Evolutionary conservation across 2,113 vertebrate species (phyloP).

Genomic region (Labrus mixtus): DNA sequence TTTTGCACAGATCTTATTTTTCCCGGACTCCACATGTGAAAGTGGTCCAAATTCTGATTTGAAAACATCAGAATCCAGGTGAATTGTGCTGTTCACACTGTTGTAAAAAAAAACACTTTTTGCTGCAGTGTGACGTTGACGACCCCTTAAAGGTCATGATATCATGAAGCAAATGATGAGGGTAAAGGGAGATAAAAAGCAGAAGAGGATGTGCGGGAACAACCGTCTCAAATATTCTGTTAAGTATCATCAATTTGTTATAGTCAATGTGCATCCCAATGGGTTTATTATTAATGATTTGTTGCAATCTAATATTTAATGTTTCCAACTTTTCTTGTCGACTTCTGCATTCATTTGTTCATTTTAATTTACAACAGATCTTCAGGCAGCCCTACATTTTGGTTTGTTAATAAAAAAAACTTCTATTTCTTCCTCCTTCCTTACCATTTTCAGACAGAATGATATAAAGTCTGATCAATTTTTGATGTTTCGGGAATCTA

Average conservation of each 20-base stretch:
- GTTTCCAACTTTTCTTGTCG: not conserved
- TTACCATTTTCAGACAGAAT: not conserved
- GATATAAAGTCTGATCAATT: not conserved
- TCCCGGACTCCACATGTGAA: too few species aligned
- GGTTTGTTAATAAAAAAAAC: constrained; percentile 7
- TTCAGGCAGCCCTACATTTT: not conserved
- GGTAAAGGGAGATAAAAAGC: not conserved
- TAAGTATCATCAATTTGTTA: constrained; percentile 1
- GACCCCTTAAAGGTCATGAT: not conserved
- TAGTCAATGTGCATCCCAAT: not conserved
- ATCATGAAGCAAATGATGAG: constrained; percentile 39
- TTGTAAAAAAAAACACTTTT: too few species aligned
- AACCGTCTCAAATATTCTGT: not conserved
- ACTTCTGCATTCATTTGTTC: too few species aligned
- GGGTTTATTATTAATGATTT: constrained; percentile 2
- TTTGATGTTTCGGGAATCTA: constrained; percentile 5
- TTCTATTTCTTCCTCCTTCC: too few species aligned
- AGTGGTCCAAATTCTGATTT: too few species aligned
- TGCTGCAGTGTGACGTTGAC: too few species aligned
- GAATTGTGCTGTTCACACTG: too few species aligned
- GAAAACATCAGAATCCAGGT: too few species aligned
- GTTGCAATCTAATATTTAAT: constrained; percentile 1
- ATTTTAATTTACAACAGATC: not conserved
- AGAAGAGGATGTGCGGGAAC: not conserved
- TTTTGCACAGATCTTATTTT: too few species aligned